Evolutionary conservation across 2,797 vertebrate species (phyloP).

Genomic region (Toxotes lorentzi): DNA sequence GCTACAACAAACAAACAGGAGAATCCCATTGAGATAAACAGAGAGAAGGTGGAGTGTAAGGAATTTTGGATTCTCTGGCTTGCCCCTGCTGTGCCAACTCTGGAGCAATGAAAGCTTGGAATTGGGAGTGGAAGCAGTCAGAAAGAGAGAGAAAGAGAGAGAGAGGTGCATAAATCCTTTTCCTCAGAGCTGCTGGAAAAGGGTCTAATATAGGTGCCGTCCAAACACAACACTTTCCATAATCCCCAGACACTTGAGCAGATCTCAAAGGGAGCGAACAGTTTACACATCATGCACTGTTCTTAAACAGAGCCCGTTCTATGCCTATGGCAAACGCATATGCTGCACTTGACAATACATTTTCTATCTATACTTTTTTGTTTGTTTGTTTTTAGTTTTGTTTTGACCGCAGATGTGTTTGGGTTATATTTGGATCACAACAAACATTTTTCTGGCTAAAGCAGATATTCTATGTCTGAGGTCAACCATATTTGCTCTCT

Average conservation of each 20-base stretch:
- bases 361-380: neutral
- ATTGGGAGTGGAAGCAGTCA: conserved; percentile 45
- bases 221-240: conserved; percentile 66
- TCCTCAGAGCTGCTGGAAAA: conserved; percentile 53
- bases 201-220: conserved; percentile 53
- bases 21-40: conserved; percentile 53
- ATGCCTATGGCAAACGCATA: conserved; percentile 8
- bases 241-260: conserved; percentile 54
- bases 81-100: conserved; percentile 53
- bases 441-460: neutral
- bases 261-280: conserved; percentile 38
- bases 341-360: neutral
- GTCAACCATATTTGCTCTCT: neutral
- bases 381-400: neutral
- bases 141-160: conserved; percentile 30
- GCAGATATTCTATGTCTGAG: neutral
- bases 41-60: conserved; percentile 43
- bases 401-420: neutral
- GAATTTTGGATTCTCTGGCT: conserved; percentile 46
- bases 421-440: neutral
- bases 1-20: conserved; percentile 53
- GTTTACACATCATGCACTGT: conserved; percentile 45
- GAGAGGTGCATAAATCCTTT: conserved; percentile 59
- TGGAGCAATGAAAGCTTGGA: conserved; percentile 50
- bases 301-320: conserved; percentile 30